Percentiles rank a stretch among this genome's conserved stretches.
Conservation (phyloP, 2,113 vertebrate genomes). For the Toxostoma redivivum region DNA sequence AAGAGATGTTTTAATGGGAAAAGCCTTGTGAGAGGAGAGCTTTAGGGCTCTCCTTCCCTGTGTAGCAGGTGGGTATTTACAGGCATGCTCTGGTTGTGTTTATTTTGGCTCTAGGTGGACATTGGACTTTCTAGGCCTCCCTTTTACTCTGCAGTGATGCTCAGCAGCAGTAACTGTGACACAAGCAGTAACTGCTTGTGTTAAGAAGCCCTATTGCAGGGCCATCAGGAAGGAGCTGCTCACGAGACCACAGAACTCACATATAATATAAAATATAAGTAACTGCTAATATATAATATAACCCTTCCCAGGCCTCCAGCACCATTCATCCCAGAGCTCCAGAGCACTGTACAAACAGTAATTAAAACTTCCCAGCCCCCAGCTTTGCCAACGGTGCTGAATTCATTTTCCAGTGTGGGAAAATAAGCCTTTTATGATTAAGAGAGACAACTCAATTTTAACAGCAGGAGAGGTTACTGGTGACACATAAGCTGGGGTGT, state of each 20-base stretch:
- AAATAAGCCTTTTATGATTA: constrained; percentile 7
- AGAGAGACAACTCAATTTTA: not conserved
- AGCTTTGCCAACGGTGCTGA: not conserved
- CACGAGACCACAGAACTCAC: not conserved
- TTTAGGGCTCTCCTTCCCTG: not conserved
- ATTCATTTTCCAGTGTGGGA: constrained; percentile 28
- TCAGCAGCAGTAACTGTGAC: not conserved
- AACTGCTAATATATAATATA: not conserved
- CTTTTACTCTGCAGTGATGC: not conserved
- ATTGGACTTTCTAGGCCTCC: not conserved
- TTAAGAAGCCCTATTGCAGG: not conserved
- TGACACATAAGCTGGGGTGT: not conserved
- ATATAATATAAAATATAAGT: not conserved
- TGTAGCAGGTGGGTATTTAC: not conserved
- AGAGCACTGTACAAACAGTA: not conserved
- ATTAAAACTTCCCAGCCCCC: constrained; percentile 1
- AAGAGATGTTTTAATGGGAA: not conserved
- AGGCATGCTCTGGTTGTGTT: not conserved
- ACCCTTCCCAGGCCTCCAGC: not conserved
- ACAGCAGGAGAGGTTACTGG: not conserved
- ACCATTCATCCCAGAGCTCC: not conserved
- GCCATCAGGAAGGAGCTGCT: not conserved
- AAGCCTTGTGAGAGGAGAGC: not conserved
- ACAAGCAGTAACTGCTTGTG: not conserved
- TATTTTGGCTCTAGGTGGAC: not conserved